A percentile compares a stretch with the other conserved stretches of the same genome.
Evolutionary conservation across 2,797 vertebrate species (phyloP).

Genomic region (Tympanoctomys barrerae): DNA sequence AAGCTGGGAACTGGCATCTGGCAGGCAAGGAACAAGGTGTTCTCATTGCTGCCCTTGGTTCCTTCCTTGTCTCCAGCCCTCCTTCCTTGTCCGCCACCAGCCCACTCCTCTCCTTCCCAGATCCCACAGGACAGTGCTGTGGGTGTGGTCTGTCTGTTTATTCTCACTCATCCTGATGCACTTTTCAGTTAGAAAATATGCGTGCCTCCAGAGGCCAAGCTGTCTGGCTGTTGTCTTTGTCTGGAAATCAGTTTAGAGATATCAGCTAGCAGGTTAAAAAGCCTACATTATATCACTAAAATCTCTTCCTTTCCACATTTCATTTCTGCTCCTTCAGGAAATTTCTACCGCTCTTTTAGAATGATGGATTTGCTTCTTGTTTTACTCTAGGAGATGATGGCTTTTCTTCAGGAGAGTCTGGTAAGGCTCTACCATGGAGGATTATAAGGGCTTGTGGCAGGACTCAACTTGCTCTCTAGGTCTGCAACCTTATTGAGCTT

Average conservation of each 20-base stretch:
- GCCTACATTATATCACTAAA: conserved; percentile 83
- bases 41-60: neutral
- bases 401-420: conserved; percentile 76
- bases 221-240: conserved; percentile 85
- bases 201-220: conserved; percentile 78
- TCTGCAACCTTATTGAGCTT: neutral
- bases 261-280: conserved; percentile 77
- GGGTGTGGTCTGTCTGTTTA: conserved; percentile 70
- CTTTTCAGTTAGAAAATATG: conserved; percentile 83
- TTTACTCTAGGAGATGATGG: conserved; percentile 49
- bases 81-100: neutral
- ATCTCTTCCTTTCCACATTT: conserved; percentile 82
- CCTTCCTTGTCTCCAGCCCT: neutral
- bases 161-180: conserved; percentile 80
- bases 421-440: neutral
- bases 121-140: neutral
- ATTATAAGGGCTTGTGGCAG: neutral
- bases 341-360: conserved; percentile 82
- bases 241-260: conserved; percentile 84
- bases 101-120: neutral
- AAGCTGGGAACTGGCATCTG: neutral
- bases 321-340: conserved; percentile 84
- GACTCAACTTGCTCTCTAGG: conserved; percentile 45
- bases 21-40: neutral
- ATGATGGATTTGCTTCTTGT: conserved; percentile 75